phyloP scores from a whole-genome alignment of 2,797 vertebrate genomes.

The Coilia nasus region DNA sequence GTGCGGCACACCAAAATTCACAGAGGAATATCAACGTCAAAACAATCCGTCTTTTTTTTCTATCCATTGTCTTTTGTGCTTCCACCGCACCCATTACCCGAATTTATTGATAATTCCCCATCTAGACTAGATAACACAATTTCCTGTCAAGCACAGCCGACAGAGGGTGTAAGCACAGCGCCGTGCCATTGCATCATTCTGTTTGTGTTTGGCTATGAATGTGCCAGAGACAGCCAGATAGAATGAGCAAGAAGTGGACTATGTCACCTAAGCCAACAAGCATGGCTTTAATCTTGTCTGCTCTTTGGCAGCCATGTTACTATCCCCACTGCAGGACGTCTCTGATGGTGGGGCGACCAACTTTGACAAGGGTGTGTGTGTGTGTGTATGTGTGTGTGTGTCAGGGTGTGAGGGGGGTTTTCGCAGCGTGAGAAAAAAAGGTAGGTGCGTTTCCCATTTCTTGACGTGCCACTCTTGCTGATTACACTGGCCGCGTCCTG shows the following conservation, averaged over 20 bases:
- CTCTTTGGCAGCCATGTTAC: not conserved
- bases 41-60: slow-evolving; percentile 3
- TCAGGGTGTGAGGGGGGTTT: not conserved
- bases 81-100: not conserved
- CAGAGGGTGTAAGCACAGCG: not conserved
- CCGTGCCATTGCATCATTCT: not conserved
- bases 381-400: too few species aligned
- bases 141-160: not conserved
- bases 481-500: slow-evolving; percentile 38
- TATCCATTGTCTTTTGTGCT: not conserved
- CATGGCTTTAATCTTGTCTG: not conserved
- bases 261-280: not conserved
- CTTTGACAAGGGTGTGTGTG: not conserved
- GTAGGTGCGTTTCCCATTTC: not conserved
- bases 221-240: not conserved
- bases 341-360: not conserved
- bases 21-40: slow-evolving; percentile 8
- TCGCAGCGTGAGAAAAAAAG: slow-evolving; percentile 18
- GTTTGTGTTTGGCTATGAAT: not conserved
- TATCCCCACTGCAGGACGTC: not conserved
- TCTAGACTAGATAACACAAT: not conserved
- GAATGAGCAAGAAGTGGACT: not conserved
- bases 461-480: slow-evolving; percentile 17
- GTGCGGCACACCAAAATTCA: not conserved
- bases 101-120: slow-evolving; percentile 13